Conservation (phyloP, 1,140 invertebrate genomes). For the Melipona quadrifasciata region DNA sequence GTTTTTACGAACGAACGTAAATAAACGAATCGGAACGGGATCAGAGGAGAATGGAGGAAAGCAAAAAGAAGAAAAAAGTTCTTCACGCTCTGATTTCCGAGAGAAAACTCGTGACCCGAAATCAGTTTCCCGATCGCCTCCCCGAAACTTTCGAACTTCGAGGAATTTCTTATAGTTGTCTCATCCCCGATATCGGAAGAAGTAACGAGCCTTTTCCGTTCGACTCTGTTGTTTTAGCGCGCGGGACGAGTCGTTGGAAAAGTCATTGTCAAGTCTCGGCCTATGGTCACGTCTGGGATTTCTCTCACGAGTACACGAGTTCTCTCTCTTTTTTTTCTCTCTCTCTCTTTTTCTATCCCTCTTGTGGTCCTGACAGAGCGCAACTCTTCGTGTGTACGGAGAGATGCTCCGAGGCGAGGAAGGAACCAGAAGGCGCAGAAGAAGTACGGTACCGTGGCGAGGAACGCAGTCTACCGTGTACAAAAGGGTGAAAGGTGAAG, state of each 20-base stretch:
- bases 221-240: neutral
- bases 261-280: slow-evolving; percentile 15
- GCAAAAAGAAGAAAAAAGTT: neutral
- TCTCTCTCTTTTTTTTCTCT: neutral
- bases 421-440: slow-evolving; percentile 21
- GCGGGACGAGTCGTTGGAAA: neutral
- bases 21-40: slow-evolving; percentile 32
- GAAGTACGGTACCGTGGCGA: slow-evolving; percentile 38
- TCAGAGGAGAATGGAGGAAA: neutral
- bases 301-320: slow-evolving; percentile 26
- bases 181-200: neutral
- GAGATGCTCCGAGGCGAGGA: neutral
- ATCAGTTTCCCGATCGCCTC: neutral
- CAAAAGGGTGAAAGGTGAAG: slow-evolving; percentile 68
- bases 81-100: neutral
- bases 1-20: neutral
- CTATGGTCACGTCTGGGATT: slow-evolving; percentile 25
- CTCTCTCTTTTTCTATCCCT: neutral
- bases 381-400: neutral
- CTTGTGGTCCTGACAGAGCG: too few relatives aligned
- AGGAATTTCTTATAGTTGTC: slow-evolving; percentile 5
- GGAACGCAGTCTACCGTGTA: slow-evolving; percentile 44
- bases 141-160: neutral
- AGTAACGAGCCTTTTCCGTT: neutral
- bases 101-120: neutral